Base-by-base conservation (phyloP, 2,113 vertebrate species). In the Indicator indicator region DNA sequence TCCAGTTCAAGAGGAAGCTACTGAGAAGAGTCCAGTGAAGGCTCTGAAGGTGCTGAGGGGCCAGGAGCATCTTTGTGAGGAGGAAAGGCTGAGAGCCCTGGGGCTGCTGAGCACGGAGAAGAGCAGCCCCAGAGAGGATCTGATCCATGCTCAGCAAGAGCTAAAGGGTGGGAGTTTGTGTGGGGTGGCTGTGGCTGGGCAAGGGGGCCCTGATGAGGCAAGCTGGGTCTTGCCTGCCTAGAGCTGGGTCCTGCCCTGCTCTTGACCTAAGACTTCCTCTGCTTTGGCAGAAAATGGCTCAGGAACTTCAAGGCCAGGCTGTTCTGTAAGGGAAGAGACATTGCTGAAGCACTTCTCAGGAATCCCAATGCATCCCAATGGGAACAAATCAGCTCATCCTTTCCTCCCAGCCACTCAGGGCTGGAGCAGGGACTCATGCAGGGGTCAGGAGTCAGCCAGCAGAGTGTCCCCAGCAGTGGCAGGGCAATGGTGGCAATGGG, bases 401-500 rank as follows among this genome's bases (percentile, higher is more conserved):
- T 64, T 11, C 0, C 0, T 38, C 50, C 16, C 26, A 9, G 50
- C 44, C 42, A 48, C 68, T 0, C 4, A 7, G 48, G 33, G 63
- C 75, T 59, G 76, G 11, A 44, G 59, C 5, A 20, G 84, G 74
- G 24, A 6, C 23, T 68, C 1, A 0, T 0, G 1, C 12, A 6
- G 0, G 12, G 36, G 40, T 76, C 42, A 2, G 59, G 0, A 10
- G 26, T 5, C 73, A 42, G 55, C 0, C 13, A 81, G 67, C 15
- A 9, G 11, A 94, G 56, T 0, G 0, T 55, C 71, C 52, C 56
- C 0, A 0, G 59, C 64, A 64, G 67, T 1, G 0, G 13, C 44
- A 44, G 67, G 16, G 40, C 16, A 0, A 13, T 14, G 0, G 1
- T 26, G 63, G 19, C 0, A 3, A 2, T 7, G 30, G 2, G 63